phyloP scores from a whole-genome alignment of 2,888 invertebrate genomes.

The Phengaris alcon region DNA sequence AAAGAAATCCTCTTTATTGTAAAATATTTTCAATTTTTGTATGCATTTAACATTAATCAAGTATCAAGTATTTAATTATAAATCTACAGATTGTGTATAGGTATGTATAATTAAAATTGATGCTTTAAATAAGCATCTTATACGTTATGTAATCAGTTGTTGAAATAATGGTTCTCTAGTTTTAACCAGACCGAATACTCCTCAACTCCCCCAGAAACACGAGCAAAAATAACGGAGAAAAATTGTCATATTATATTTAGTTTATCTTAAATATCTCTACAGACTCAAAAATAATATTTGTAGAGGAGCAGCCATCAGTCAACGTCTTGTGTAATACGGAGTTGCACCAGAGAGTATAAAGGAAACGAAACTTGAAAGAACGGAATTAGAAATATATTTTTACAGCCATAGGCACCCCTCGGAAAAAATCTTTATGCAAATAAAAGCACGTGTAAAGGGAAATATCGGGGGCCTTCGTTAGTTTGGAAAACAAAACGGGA shows the following conservation, averaged over 20 bases:
- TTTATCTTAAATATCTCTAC: slow-evolving; percentile 41
- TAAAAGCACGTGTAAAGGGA: slow-evolving; percentile 74
- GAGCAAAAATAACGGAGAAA: slow-evolving; percentile 3
- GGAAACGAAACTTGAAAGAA: slow-evolving; percentile 66
- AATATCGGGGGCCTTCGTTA: slow-evolving; percentile 43
- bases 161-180: neutral
- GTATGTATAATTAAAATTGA: too few relatives aligned
- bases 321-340: slow-evolving; percentile 56
- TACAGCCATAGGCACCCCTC: slow-evolving; percentile 64
- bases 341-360: slow-evolving; percentile 49
- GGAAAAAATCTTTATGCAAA: slow-evolving; percentile 75
- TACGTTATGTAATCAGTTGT: neutral
- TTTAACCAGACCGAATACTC: neutral
- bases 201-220: neutral
- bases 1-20: neutral
- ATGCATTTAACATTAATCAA: too few relatives aligned
- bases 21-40: too few relatives aligned
- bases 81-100: too few relatives aligned
- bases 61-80: too few relatives aligned
- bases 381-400: slow-evolving; percentile 78
- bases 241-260: slow-evolving; percentile 14
- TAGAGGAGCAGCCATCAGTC: slow-evolving; percentile 67
- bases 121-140: slow-evolving; percentile 1
- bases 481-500: slow-evolving; percentile 25
- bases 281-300: slow-evolving; percentile 59